These are phyloP conservation scores for Polyommatus iphigenia DNA, from an alignment of 2,888 invertebrate genomes.

Conservation along the genomic window DNA sequence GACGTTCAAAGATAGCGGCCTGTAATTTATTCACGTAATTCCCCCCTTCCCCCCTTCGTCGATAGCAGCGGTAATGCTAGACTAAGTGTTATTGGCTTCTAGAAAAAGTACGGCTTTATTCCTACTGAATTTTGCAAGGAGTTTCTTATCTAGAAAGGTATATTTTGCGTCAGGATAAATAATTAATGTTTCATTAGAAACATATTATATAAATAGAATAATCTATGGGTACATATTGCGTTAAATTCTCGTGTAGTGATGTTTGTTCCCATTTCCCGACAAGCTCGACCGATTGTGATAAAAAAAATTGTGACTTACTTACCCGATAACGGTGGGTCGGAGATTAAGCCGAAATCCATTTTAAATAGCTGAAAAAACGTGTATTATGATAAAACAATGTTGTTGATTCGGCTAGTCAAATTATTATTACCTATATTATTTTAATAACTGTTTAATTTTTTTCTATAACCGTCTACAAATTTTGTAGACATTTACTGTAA, in stretches of 20 bases:
- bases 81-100: slow-evolving; percentile 6
- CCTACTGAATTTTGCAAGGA: not conserved
- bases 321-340: too few species aligned
- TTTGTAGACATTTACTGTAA: not conserved
- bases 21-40: slow-evolving; percentile 24
- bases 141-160: not conserved
- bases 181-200: not conserved
- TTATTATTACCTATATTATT: too few species aligned
- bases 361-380: too few species aligned
- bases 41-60: not conserved
- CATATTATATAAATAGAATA: too few species aligned
- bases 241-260: not conserved
- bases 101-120: not conserved
- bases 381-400: too few species aligned
- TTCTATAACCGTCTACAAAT: too few species aligned
- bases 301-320: too few species aligned
- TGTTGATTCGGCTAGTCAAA: too few species aligned
- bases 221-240: not conserved
- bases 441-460: too few species aligned
- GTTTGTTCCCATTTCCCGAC: too few species aligned
- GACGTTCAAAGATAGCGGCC: slow-evolving; percentile 24
- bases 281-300: too few species aligned
- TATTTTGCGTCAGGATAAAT: not conserved
- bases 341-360: too few species aligned
- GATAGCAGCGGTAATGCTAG: slow-evolving; percentile 13